phyloP scores from a whole-genome alignment of 2,888 invertebrate genomes.

The Rhabditoides inermis region DNA sequence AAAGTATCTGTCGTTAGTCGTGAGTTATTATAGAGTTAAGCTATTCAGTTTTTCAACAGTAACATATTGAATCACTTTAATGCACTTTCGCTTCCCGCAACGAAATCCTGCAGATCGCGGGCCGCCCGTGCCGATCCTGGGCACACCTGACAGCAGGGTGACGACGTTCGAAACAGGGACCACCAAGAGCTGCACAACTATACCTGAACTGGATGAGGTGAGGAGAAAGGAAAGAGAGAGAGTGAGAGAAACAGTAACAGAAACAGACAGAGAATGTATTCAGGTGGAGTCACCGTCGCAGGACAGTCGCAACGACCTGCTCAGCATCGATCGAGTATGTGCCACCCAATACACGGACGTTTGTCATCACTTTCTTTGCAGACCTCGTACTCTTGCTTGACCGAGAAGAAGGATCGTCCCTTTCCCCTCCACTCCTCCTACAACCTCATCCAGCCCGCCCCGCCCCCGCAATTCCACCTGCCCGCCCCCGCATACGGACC shows the following conservation, averaged over 20 bases:
- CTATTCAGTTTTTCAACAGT: no score
- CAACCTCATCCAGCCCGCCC: conserved; percentile 23
- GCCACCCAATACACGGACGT: not conserved
- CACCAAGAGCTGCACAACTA: conserved; percentile 46
- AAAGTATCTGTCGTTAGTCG: not conserved
- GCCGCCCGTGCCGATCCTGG: conserved; percentile 27
- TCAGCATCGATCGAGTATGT: conserved; percentile 42
- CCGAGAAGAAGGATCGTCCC: no score
- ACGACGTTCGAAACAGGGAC: conserved; percentile 45
- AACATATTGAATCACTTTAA: no score
- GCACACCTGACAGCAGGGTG: conserved; percentile 44
- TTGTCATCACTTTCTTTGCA: not conserved
- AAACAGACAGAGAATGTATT: no score
- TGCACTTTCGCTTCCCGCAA: no score
- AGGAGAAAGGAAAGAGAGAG: no score
- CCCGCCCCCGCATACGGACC: not conserved
- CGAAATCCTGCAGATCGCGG: conserved; percentile 22
- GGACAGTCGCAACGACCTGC: conserved; percentile 28
- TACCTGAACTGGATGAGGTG: conserved; percentile 45
- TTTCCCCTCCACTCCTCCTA: no score
- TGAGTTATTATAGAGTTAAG: no score
- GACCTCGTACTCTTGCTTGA: no score
- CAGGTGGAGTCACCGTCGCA: conserved; percentile 10
- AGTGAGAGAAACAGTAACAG: no score
- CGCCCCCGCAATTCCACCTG: conserved; percentile 27